These are phyloP conservation scores for Yponomeuta plumbellus DNA, from an alignment of 2,888 invertebrate genomes.

Conservation along the genomic window DNA sequence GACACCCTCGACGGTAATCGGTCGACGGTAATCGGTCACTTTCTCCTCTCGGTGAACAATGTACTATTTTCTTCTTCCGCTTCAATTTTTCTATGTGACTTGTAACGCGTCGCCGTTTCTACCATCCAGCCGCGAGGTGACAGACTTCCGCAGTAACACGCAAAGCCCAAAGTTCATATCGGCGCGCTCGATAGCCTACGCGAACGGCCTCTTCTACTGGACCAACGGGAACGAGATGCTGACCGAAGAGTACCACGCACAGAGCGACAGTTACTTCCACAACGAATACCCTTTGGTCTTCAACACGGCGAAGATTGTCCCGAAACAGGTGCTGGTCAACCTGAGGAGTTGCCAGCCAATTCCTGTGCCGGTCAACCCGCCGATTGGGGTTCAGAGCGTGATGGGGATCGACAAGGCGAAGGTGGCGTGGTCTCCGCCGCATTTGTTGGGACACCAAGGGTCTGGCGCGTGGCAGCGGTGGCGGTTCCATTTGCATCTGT, in stretches of 20 bases:
- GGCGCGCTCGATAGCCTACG: conserved; percentile 85
- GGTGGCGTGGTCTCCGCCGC: conserved; percentile 89
- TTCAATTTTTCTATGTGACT: background rate
- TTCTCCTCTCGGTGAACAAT: too few relatives aligned
- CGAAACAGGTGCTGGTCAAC: conserved; percentile 64
- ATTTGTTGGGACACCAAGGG: conserved; percentile 84
- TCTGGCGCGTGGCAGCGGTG: conserved; percentile 82
- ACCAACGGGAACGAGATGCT: conserved; percentile 86
- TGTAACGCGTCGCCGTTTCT: background rate
- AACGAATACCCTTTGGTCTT: conserved; percentile 80
- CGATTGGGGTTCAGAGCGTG: conserved; percentile 85
- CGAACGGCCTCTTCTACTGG: conserved; percentile 90
- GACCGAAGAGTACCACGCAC: conserved; percentile 85
- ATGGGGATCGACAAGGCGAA: conserved; percentile 85
- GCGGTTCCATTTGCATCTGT: conserved; percentile 84
- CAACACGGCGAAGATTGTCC: conserved; percentile 53
- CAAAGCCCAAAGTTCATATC: conserved; percentile 84
- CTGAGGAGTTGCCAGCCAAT: conserved; percentile 85
- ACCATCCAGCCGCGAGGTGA: conserved; percentile 78
- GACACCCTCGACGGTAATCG: too few relatives aligned
- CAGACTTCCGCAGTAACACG: conserved; percentile 84
- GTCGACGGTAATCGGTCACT: too few relatives aligned
- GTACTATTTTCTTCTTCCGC: too few relatives aligned
- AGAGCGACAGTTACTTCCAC: conserved; percentile 84
- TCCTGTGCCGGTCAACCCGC: conserved; percentile 87